Evolutionary conservation across 2,888 invertebrate genomes (phyloP).

Genomic region (Anoncus sp.): DNA sequence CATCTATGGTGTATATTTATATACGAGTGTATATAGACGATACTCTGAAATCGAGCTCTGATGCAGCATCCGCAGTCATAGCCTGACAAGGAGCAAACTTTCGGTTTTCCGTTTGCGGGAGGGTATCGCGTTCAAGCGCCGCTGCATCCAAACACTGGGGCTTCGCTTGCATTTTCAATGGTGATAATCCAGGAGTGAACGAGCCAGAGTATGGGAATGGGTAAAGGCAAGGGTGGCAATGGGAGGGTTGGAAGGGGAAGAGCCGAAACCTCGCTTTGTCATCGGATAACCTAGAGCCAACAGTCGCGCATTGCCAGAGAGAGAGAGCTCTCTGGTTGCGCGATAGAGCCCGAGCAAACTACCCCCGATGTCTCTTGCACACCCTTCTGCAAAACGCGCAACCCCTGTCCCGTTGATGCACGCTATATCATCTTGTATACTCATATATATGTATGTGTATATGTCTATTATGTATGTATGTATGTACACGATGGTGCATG

Average conservation of each 20-base stretch:
- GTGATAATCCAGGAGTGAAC: conserved; percentile 78
- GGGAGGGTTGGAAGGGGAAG: conserved; percentile 35
- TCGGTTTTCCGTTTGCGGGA: conserved; percentile 74
- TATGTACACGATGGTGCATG: neutral
- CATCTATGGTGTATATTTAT: too few relatives aligned
- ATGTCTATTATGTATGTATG: neutral
- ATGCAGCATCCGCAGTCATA: conserved; percentile 51
- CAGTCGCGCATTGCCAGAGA: conserved; percentile 71
- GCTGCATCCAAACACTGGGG: conserved; percentile 81
- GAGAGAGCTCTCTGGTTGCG: conserved; percentile 73
- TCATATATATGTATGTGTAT: neutral
- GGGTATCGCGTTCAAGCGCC: conserved; percentile 82
- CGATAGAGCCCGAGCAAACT: conserved; percentile 70
- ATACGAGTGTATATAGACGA: conserved; percentile 4
- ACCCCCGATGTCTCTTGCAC: conserved; percentile 40
- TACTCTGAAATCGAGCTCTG: conserved; percentile 43
- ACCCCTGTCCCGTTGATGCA: conserved; percentile 48
- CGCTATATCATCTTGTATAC: conserved; percentile 8
- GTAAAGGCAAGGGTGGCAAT: conserved; percentile 53
- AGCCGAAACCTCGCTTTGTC: conserved; percentile 80
- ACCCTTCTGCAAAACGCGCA: conserved; percentile 56
- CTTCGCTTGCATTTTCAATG: conserved; percentile 82
- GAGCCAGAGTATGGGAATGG: conserved; percentile 74
- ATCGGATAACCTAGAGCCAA: conserved; percentile 82
- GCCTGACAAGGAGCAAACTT: conserved; percentile 68